A percentile compares a stretch with the other conserved stretches of the same genome.
Evolutionary conservation across 2,797 vertebrate species (phyloP).

Genomic region (Premnoplex brunnescens): DNA sequence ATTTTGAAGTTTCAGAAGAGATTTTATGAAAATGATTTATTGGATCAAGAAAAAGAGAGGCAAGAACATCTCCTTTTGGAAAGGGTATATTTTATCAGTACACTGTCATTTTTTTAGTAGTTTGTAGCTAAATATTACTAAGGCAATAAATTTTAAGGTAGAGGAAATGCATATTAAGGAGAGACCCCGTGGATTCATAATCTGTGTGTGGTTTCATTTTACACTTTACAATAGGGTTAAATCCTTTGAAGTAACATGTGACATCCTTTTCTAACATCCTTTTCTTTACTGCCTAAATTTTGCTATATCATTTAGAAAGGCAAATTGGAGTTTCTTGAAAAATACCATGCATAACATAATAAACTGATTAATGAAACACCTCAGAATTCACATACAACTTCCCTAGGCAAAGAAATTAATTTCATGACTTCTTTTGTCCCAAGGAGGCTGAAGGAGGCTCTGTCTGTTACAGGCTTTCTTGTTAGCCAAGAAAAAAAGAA

Average conservation of each 20-base stretch:
- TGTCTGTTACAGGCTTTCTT: not conserved
- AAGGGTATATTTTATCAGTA: constrained; percentile 83
- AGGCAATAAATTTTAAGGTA: not conserved
- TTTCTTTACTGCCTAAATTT: not conserved
- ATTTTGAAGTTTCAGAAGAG: constrained; percentile 87
- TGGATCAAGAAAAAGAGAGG: constrained; percentile 93
- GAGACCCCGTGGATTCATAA: not conserved
- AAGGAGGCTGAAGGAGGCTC: not conserved
- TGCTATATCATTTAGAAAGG: not conserved
- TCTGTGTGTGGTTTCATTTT: not conserved
- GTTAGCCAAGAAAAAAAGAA: not conserved
- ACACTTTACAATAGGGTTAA: not conserved
- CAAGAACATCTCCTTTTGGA: constrained; percentile 89
- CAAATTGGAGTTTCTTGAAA: not conserved
- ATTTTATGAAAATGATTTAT: constrained; percentile 84
- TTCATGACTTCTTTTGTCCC: not conserved
- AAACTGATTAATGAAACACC: not conserved
- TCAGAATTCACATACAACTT: not conserved
- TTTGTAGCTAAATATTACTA: not conserved
- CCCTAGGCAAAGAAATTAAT: not conserved
- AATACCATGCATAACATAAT: not conserved
- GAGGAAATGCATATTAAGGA: not conserved
- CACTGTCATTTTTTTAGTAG: not conserved
- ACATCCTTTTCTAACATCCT: not conserved
- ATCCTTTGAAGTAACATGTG: not conserved